Conservation (phyloP, 2,888 invertebrate species). For the Chymomyza procnemis region DNA sequence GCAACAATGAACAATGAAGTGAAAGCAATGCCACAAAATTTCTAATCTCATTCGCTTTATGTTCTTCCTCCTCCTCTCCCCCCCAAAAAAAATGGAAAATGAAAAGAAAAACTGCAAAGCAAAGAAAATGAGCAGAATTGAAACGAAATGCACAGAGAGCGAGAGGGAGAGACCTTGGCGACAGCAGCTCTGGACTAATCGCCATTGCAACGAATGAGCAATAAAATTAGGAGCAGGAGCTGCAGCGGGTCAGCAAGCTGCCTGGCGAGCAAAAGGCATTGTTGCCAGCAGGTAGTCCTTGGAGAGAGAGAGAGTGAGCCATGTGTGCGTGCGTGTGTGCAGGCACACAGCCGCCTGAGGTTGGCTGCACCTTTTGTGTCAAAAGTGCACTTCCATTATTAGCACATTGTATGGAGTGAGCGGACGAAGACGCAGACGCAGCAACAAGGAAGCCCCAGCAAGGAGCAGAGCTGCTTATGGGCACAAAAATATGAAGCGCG, state of each 20-base stretch:
- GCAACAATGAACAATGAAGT: constrained; percentile 50
- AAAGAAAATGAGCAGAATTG: not conserved
- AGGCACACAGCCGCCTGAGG: constrained; percentile 3
- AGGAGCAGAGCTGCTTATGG: constrained; percentile 5
- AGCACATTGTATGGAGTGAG: constrained; percentile 56
- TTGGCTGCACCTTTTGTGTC: constrained; percentile 69
- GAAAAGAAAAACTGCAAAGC: constrained; percentile 18
- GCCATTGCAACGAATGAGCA: constrained; percentile 68
- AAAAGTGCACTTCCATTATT: constrained; percentile 72
- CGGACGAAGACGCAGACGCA: not conserved
- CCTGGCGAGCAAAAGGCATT: not conserved
- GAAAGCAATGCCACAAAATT: constrained; percentile 62
- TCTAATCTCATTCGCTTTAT: constrained; percentile 60
- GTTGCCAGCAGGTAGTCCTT: not conserved
- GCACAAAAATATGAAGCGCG: constrained; percentile 60
- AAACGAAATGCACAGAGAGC: not conserved
- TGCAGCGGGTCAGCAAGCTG: not conserved
- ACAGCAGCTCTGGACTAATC: constrained; percentile 44
- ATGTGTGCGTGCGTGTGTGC: not conserved
- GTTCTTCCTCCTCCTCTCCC: too few relatives aligned
- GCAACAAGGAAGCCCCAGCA: not conserved
- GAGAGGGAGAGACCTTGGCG: not conserved
- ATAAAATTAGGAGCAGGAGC: constrained; percentile 53
- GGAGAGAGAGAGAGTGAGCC: constrained; percentile 4
- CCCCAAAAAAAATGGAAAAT: not conserved